Evolutionary conservation across 35 echinoderm and acorn worm genomes (phyloP), one percentile per base, ranked within the genome.

Genomic region (Anneissia japonica): DNA sequence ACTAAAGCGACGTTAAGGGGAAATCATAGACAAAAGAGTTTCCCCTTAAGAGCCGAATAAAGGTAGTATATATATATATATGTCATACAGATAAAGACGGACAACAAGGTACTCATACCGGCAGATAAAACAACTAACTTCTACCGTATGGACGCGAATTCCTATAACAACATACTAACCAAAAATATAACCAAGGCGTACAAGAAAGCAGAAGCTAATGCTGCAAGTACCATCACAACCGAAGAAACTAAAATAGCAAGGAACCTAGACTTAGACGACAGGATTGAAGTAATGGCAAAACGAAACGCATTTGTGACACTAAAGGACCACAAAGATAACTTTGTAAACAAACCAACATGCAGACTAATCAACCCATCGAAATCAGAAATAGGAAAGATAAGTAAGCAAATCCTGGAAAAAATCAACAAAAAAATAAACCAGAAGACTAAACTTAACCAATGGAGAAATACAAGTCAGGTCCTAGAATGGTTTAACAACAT

Each of bases 281-380:
- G 82, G 5, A 84, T 84, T 32, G 82, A 84, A 9, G 26, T 37
- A 30, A 73, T 84, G 43, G 82, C 82, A 84, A 37, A 84, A 37
- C 46, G 64, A 84, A 30, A 84, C 23, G 82, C 45, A 21, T 84
- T 84, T 84, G 16, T 56, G 4, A 17, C 26, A 28, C 32, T 84
- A n/a, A 84, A 84, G 39, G 82, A 84, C 32, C 82, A 84, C 32
- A 84, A 84, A 84, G 82, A 84, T 55, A 85, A 73, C 34, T 85
- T 85, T 34, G 28, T 33, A 12, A 85, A 85, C 31, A 85, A 85
- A 72, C 83, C 83, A 23, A 32, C 83, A 74, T 85, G 83, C 11
- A 9, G 83, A 3, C 46, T 85, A 36, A 74, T 85, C 34, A 85
- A 31, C 72, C 72, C 84, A 9, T 38, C 84, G 34, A 85, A 76